A percentile compares a stretch with the other conserved stretches of the same genome.
Conservation (phyloP, 2,797 vertebrate species). For the Pangasius djambal region DNA sequence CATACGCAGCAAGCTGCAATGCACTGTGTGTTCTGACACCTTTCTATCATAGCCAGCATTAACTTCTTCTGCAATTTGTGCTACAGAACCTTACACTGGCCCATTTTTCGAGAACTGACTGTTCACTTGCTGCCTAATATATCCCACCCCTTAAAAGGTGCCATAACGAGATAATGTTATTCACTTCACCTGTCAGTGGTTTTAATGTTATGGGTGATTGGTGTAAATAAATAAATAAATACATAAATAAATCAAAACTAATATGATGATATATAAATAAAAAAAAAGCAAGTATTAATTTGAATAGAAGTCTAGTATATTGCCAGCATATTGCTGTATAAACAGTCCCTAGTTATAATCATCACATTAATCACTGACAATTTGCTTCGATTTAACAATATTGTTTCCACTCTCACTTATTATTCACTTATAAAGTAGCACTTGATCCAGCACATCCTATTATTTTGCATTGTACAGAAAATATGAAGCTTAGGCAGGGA, state of each 20-base stretch:
- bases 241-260: neutral
- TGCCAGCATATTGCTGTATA: neutral
- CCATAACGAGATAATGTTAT: too few species aligned
- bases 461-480: neutral
- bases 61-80: too few species aligned
- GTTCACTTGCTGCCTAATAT: too few species aligned
- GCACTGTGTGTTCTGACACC: too few species aligned
- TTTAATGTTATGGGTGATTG: too few species aligned
- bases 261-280: neutral
- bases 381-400: neutral
- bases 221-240: too few species aligned
- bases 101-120: too few species aligned
- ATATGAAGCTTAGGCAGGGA: neutral
- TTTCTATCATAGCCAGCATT: too few species aligned
- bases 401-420: neutral
- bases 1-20: too few species aligned
- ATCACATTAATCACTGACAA: neutral
- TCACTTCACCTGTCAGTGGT: too few species aligned
- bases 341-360: neutral
- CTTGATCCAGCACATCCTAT: neutral
- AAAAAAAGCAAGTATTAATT: neutral
- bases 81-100: too few species aligned
- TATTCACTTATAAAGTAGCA: neutral
- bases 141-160: too few species aligned
- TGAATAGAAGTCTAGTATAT: neutral